Percentiles rank a stretch among this genome's conserved stretches.
Conservation (phyloP, 2,113 vertebrate species). For the Melozone crissalis region DNA sequence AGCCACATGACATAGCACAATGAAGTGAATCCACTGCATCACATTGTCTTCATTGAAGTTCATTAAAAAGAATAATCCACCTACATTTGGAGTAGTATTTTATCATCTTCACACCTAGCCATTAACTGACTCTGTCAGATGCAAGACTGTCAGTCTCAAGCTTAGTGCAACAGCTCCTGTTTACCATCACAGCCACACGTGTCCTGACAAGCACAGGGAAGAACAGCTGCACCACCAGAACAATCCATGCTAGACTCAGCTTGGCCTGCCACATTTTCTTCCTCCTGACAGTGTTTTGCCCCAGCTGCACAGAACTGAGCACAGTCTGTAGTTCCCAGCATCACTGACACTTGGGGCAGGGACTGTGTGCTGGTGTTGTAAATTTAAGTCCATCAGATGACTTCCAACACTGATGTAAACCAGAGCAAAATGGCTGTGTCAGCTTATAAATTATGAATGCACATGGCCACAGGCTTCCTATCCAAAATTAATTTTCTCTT, state of each 20-base stretch:
- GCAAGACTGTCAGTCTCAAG: neutral
- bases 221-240: neutral
- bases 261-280: neutral
- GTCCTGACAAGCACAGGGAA: conserved; percentile 15
- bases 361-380: neutral
- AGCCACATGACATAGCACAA: neutral
- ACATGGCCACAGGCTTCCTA: neutral
- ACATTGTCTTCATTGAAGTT: neutral
- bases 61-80: neutral
- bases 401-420: neutral
- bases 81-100: neutral
- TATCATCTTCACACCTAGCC: neutral
- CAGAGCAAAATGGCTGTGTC: neutral
- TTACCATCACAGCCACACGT: neutral
- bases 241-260: neutral
- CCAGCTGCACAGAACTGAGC: neutral
- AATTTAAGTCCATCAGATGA: neutral
- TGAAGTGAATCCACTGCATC: neutral
- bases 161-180: neutral
- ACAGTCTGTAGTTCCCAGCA: neutral
- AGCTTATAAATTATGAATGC: conserved; percentile 11
- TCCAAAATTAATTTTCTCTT: conserved; percentile 5
- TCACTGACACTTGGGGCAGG: neutral
- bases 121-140: neutral
- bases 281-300: neutral